phyloP scores from a whole-genome alignment of 2,797 vertebrate species.

The Aulostomus chinensis region DNA sequence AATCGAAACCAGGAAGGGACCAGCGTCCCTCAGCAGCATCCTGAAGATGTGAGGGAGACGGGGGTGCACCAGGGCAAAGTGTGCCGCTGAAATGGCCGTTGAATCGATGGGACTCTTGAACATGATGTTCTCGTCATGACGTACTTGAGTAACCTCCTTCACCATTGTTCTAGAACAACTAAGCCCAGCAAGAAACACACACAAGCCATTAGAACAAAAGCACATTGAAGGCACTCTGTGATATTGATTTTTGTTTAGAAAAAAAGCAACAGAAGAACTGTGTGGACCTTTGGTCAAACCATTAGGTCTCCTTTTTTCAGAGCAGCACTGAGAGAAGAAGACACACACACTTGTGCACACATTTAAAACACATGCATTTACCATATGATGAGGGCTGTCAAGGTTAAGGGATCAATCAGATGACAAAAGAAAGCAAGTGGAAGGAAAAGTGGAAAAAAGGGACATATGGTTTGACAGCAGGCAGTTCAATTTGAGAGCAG shows the following conservation, averaged over 20 bases:
- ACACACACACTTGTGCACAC: background rate
- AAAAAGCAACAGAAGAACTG: constrained; percentile 40
- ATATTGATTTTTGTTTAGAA: constrained; percentile 55
- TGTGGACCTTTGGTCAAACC: constrained; percentile 19
- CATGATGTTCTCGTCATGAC: constrained; percentile 4
- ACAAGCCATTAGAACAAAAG: constrained; percentile 38
- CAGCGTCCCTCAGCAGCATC: too few species aligned
- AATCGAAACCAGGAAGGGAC: too few species aligned
- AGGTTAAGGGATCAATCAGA: constrained; percentile 31
- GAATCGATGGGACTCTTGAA: constrained; percentile 10
- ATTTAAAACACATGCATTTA: constrained; percentile 9
- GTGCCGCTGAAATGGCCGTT: constrained; percentile 3
- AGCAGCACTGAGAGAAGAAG: constrained; percentile 1
- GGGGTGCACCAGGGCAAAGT: background rate
- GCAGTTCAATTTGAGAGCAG: constrained; percentile 16
- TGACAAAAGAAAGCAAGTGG: constrained; percentile 30
- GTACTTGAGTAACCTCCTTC: constrained; percentile 8
- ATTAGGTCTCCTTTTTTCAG: constrained; percentile 30
- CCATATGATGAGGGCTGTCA: constrained; percentile 6
- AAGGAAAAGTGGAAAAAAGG: constrained; percentile 2
- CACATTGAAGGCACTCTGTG: constrained; percentile 30
- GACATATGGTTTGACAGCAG: constrained; percentile 8
- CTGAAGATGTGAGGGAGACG: background rate
- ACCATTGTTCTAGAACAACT: constrained; percentile 2
- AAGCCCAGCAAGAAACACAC: constrained; percentile 18